Percentiles rank a stretch among this genome's conserved stretches.
phyloP scores from a whole-genome alignment of 1,140 invertebrate species.

The Drosophila carrolli region DNA sequence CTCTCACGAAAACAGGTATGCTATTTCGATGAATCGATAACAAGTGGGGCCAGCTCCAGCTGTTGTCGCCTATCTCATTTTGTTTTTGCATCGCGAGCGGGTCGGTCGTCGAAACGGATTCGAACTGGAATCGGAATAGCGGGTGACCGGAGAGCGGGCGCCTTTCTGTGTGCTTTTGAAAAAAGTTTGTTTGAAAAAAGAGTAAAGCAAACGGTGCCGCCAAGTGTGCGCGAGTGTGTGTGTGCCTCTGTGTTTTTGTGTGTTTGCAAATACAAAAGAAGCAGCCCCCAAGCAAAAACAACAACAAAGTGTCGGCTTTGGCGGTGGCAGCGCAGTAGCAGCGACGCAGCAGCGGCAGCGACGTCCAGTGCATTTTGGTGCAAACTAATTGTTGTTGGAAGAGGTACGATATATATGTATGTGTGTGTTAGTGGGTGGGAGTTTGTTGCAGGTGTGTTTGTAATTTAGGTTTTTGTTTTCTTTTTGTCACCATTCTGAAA shows the following conservation, averaged over 20 bases:
- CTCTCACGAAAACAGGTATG: neutral
- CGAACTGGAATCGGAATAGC: slow-evolving; percentile 4
- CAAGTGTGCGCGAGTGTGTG: slow-evolving; percentile 15
- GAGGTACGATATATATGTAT: slow-evolving; percentile 50
- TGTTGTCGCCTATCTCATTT: slow-evolving; percentile 5
- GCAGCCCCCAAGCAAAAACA: slow-evolving; percentile 17
- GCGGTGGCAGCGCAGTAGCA: slow-evolving; percentile 19
- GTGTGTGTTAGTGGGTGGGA: slow-evolving; percentile 11
- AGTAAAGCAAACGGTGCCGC: slow-evolving; percentile 35
- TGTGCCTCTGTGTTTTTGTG: slow-evolving; percentile 29
- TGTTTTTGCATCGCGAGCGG: slow-evolving; percentile 14
- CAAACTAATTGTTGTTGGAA: slow-evolving; percentile 58
- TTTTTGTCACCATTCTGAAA: slow-evolving; percentile 23
- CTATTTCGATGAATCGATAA: slow-evolving; percentile 1
- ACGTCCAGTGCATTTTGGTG: slow-evolving; percentile 56
- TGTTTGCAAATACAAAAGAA: slow-evolving; percentile 56
- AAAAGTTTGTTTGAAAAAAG: slow-evolving; percentile 55
- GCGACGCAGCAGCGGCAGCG: slow-evolving; percentile 21
- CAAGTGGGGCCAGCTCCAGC: neutral
- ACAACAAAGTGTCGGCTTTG: slow-evolving; percentile 26
- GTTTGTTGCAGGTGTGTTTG: slow-evolving; percentile 15
- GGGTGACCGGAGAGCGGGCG: slow-evolving; percentile 12
- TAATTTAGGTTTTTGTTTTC: slow-evolving; percentile 34
- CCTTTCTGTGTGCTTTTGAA: slow-evolving; percentile 30
- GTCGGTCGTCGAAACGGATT: slow-evolving; percentile 3